Conservation (phyloP, 92 coral and sea anemone genomes). For the Phymanthus crucifer region DNA sequence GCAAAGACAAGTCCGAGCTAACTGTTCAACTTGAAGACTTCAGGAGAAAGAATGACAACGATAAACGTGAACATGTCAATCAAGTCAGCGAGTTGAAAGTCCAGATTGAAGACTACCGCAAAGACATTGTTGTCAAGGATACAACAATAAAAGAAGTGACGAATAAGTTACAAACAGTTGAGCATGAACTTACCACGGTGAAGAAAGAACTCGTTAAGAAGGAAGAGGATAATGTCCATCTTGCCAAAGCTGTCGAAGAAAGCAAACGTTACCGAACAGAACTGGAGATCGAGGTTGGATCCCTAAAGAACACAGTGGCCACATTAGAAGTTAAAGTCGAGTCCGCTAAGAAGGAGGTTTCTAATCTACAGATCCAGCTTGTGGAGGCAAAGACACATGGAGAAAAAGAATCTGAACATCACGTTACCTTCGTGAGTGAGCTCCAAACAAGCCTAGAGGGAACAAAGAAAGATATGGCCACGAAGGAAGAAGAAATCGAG, state of each 20-base stretch:
- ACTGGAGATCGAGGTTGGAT: slow-evolving; percentile 65
- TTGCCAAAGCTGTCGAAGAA: slow-evolving; percentile 55
- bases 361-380: slow-evolving; percentile 65
- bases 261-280: slow-evolving; percentile 60
- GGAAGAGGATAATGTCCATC: slow-evolving; percentile 71
- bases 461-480: slow-evolving; percentile 72
- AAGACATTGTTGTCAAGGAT: slow-evolving; percentile 68
- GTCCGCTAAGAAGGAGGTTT: slow-evolving; percentile 56
- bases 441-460: slow-evolving; percentile 75
- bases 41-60: slow-evolving; percentile 62
- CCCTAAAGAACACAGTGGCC: slow-evolving; percentile 64
- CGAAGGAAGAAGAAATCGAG: slow-evolving; percentile 84
- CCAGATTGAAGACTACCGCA: slow-evolving; percentile 61
- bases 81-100: slow-evolving; percentile 62
- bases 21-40: slow-evolving; percentile 60
- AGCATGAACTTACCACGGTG: slow-evolving; percentile 60
- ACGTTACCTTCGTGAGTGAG: slow-evolving; percentile 65
- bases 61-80: slow-evolving; percentile 53
- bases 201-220: slow-evolving; percentile 63
- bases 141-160: slow-evolving; percentile 61
- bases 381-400: slow-evolving; percentile 62
- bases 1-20: slow-evolving; percentile 72
- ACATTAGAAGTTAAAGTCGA: slow-evolving; percentile 70
- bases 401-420: slow-evolving; percentile 61
- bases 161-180: slow-evolving; percentile 58